Percentiles rank a stretch among this genome's conserved stretches.
Evolutionary conservation across 2,797 vertebrate species (phyloP).

Genomic region (Babyrousa celebensis): DNA sequence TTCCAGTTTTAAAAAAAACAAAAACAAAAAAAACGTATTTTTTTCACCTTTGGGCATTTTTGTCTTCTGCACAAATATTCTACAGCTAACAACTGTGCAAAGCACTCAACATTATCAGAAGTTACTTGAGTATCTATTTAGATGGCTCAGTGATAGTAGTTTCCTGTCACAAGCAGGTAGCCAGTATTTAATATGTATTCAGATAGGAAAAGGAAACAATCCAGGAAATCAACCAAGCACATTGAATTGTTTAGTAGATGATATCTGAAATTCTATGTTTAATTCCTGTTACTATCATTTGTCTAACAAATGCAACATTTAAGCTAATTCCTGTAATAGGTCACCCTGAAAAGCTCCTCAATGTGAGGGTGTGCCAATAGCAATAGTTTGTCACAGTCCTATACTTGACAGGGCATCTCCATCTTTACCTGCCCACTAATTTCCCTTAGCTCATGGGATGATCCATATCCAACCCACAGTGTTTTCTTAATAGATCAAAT

Average conservation of each 20-base stretch:
- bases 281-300: slow-evolving; percentile 14
- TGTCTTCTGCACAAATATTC: slow-evolving; percentile 58
- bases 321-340: slow-evolving; percentile 31
- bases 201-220: slow-evolving; percentile 75
- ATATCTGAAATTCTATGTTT: slow-evolving; percentile 54
- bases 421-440: background rate
- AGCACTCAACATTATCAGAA: slow-evolving; percentile 70
- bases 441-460: background rate
- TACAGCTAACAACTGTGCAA: background rate
- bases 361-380: background rate
- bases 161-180: slow-evolving; percentile 73
- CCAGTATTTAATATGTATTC: slow-evolving; percentile 73
- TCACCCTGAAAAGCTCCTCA: slow-evolving; percentile 22
- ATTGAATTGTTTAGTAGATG: slow-evolving; percentile 67
- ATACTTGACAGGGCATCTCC: background rate
- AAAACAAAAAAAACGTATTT: background rate
- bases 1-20: slow-evolving; percentile 13
- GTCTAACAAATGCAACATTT: slow-evolving; percentile 26
- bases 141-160: slow-evolving; percentile 47
- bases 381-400: background rate
- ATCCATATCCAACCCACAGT: background rate
- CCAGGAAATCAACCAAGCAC: slow-evolving; percentile 52
- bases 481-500: slow-evolving; percentile 30
- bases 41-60: slow-evolving; percentile 57
- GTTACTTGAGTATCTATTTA: slow-evolving; percentile 61